These are phyloP conservation scores for Ernsta delagoae DNA, from an alignment of 2,888 invertebrate species.

Conservation along the genomic window DNA sequence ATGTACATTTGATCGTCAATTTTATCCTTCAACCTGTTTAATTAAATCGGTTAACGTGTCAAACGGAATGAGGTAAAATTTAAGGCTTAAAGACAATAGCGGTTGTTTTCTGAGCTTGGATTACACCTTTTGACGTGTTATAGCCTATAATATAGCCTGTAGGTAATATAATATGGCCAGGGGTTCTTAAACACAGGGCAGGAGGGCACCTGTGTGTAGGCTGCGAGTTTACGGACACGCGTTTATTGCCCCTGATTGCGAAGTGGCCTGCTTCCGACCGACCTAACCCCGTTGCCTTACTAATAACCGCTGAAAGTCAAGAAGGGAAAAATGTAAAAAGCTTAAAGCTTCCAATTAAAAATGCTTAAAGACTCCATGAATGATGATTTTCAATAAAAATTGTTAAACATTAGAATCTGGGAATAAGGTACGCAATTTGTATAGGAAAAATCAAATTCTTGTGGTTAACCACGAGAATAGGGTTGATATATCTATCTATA, in stretches of 20 bases:
- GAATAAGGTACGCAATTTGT: no score
- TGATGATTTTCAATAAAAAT: no score
- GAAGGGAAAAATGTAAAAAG: no score
- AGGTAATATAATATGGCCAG: conserved; percentile 21
- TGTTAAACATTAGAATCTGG: no score
- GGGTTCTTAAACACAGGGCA: conserved; percentile 43
- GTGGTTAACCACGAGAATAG: no score
- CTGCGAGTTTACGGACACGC: conserved; percentile 45
- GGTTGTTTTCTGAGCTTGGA: conserved; percentile 22
- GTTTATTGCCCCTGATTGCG: conserved; percentile 57
- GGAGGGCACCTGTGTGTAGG: conserved; percentile 55
- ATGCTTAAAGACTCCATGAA: no score
- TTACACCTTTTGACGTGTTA: conserved; percentile 33
- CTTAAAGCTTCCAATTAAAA: no score
- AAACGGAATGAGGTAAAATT: conserved; percentile 19
- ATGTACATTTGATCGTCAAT: not conserved
- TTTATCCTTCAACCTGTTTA: not conserved
- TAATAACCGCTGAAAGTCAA: not conserved
- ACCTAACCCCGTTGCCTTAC: conserved; percentile 11
- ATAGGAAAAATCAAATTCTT: no score
- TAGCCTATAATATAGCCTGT: conserved; percentile 18
- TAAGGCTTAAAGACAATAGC: conserved; percentile 19
- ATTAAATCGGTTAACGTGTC: conserved; percentile 10
- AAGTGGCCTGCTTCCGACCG: conserved; percentile 39
- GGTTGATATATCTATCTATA: no score